Conservation (phyloP, 1,140 invertebrate genomes). For the Zaprionus capensis region DNA sequence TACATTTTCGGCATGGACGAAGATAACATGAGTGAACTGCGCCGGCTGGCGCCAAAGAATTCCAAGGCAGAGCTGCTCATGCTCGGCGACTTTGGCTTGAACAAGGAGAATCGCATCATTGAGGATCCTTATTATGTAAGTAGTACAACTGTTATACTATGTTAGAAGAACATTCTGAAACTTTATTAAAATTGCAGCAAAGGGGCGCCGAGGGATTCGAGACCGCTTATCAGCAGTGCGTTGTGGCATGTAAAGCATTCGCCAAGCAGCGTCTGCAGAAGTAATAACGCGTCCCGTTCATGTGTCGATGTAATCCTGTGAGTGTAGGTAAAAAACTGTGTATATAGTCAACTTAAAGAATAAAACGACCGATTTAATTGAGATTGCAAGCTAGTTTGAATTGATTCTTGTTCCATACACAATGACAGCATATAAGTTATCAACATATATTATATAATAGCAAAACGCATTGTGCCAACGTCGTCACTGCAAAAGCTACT, state of each 20-base stretch:
- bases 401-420: not conserved
- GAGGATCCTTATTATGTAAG: slow-evolving; percentile 94
- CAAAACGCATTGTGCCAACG: not conserved
- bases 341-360: slow-evolving; percentile 28
- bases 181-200: slow-evolving; percentile 85
- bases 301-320: slow-evolving; percentile 30
- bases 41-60: slow-evolving; percentile 86
- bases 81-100: slow-evolving; percentile 92
- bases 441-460: not conserved
- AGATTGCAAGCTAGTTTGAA: not conserved
- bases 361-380: not conserved
- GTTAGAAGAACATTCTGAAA: not conserved
- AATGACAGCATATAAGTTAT: not conserved
- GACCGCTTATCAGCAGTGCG: slow-evolving; percentile 89
- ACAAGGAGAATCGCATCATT: slow-evolving; percentile 90
- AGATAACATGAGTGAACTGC: slow-evolving; percentile 90
- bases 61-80: slow-evolving; percentile 90
- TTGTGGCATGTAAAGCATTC: slow-evolving; percentile 88
- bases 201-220: slow-evolving; percentile 88
- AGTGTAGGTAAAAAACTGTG: slow-evolving; percentile 11
- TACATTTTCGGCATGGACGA: slow-evolving; percentile 97
- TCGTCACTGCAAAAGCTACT: not conserved
- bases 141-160: slow-evolving; percentile 73
- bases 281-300: slow-evolving; percentile 21
- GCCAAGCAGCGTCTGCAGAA: slow-evolving; percentile 85